Conservation (phyloP, 2,888 invertebrate genomes). For the Neoaliturus tenellus region DNA sequence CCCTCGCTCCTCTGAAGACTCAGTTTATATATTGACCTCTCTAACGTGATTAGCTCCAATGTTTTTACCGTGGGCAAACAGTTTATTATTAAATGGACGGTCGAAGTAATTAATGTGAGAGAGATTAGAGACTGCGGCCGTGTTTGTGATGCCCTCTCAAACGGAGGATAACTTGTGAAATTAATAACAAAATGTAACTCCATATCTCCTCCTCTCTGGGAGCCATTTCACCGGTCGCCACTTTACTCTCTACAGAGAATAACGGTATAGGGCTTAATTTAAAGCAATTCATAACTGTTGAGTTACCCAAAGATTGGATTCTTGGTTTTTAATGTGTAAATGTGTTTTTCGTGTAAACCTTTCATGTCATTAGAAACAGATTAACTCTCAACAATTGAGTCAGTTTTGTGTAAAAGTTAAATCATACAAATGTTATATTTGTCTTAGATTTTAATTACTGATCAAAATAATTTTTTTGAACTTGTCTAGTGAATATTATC, state of each 20-base stretch:
- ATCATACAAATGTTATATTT: no score
- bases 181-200: slow-evolving; percentile 42
- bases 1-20: slow-evolving; percentile 50
- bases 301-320: no score
- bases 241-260: not conserved
- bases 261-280: no score
- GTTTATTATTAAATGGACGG: slow-evolving; percentile 57
- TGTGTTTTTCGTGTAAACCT: no score
- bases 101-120: slow-evolving; percentile 33
- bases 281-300: no score
- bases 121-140: not conserved
- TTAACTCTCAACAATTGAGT: no score
- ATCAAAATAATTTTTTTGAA: no score
- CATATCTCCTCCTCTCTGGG: not conserved
- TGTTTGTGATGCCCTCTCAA: slow-evolving; percentile 28
- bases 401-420: no score
- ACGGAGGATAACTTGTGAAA: slow-evolving; percentile 44
- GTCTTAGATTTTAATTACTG: no score
- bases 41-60: slow-evolving; percentile 57
- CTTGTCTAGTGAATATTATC: no score
- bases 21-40: slow-evolving; percentile 55
- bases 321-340: no score
- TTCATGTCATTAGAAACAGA: no score
- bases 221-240: not conserved
- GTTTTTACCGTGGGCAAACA: slow-evolving; percentile 59